phyloP scores from a whole-genome alignment of 2,888 invertebrate species.

The Parapristionchus giblindavisi region DNA sequence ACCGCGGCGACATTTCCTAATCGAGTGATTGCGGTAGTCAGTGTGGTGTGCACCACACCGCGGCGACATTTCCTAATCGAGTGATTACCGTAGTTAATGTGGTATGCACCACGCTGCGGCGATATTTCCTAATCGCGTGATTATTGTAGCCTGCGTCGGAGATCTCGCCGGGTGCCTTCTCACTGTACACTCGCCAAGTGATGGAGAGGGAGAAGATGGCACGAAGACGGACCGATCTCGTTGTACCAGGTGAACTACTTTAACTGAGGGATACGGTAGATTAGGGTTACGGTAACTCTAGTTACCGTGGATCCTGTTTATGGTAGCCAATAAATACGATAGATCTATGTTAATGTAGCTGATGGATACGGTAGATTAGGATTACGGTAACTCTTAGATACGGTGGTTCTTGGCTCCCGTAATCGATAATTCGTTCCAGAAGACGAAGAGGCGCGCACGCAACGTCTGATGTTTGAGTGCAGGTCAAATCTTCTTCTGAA shows the following conservation, averaged over 20 bases:
- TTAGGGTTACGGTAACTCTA: background rate
- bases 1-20: too few species aligned
- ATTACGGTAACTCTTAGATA: background rate
- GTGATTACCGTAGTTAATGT: background rate
- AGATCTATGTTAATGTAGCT: too few species aligned
- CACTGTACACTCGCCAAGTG: slow-evolving; percentile 25
- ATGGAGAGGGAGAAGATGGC: slow-evolving; percentile 16
- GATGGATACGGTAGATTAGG: background rate
- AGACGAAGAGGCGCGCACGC: slow-evolving; percentile 48
- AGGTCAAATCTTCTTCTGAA: slow-evolving; percentile 47
- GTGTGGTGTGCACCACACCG: background rate
- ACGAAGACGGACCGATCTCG: background rate
- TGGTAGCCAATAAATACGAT: background rate
- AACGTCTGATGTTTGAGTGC: slow-evolving; percentile 47
- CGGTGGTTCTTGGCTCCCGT: background rate
- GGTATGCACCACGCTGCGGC: background rate
- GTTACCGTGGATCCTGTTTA: background rate
- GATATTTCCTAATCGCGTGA: background rate
- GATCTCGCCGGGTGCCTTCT: slow-evolving; percentile 34
- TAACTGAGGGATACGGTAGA: background rate
- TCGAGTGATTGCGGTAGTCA: background rate
- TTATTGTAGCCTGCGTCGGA: slow-evolving; percentile 11
- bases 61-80: background rate
- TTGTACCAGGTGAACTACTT: slow-evolving; percentile 4
- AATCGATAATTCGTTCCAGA: slow-evolving; percentile 9